Evolutionary conservation across 2,797 vertebrate species (phyloP).

Genomic region (Micrastur ruficollis): DNA sequence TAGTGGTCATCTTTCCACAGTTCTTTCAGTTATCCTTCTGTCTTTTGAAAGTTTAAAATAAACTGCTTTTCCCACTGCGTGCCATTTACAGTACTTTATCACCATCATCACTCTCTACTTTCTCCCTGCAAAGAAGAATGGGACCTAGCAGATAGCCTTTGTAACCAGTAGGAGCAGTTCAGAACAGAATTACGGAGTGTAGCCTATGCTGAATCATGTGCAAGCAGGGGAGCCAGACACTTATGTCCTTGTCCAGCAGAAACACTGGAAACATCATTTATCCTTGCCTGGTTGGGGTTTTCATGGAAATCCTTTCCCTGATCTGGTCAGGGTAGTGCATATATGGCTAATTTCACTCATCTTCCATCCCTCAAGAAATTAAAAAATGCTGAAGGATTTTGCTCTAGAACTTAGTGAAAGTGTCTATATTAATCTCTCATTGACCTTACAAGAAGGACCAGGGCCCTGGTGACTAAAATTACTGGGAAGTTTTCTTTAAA

Average conservation of each 20-base stretch:
- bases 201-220: fast-evolving
- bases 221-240: background rate
- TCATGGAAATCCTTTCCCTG: background rate
- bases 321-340: background rate
- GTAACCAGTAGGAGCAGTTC: background rate
- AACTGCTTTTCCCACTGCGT: background rate
- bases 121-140: background rate
- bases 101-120: background rate
- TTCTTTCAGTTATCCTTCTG: background rate
- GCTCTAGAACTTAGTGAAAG: background rate
- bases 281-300: background rate
- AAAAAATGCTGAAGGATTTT: background rate
- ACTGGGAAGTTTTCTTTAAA: background rate
- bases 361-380: background rate
- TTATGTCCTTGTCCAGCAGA: background rate
- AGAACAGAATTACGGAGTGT: background rate
- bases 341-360: background rate
- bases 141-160: background rate
- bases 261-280: background rate
- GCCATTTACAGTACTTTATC: background rate
- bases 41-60: background rate
- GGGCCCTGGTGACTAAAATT: background rate
- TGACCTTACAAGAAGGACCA: background rate
- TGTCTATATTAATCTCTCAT: background rate
- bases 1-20: background rate